Conservation (phyloP, 2,797 vertebrate genomes). For the Rhinoraja longicauda region DNA sequence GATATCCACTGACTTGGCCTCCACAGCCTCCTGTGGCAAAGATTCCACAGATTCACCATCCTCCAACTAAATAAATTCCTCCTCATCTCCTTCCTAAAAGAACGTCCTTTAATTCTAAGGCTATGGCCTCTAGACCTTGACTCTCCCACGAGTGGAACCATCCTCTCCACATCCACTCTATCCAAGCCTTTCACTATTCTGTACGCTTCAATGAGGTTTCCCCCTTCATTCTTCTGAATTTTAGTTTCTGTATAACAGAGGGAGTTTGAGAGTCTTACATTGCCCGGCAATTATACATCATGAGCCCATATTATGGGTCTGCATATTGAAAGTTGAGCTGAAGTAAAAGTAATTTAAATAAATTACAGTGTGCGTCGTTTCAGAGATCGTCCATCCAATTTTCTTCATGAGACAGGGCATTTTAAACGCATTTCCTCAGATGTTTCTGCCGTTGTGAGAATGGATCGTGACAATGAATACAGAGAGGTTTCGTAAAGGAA, state of each 20-base stretch:
- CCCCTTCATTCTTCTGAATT: background rate
- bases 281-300: background rate
- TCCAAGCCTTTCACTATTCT: no score
- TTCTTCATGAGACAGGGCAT: background rate
- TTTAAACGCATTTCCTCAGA: background rate
- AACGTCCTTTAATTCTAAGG: no score
- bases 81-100: no score
- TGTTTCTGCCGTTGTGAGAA: background rate
- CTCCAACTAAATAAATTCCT: no score
- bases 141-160: no score
- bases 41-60: no score
- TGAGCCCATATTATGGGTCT: background rate
- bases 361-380: background rate
- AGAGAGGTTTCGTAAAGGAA: conserved; percentile 5
- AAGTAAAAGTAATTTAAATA: conserved; percentile 20
- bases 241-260: background rate
- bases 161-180: no score
- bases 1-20: no score
- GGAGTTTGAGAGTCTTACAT: background rate
- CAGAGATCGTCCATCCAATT: background rate
- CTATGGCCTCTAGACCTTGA: no score
- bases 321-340: background rate
- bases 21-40: no score
- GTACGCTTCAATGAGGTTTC: no score
- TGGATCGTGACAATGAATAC: background rate